Base-by-base conservation (phyloP, 2,888 invertebrate genomes). In the Teleogryllus oceanicus region DNA sequence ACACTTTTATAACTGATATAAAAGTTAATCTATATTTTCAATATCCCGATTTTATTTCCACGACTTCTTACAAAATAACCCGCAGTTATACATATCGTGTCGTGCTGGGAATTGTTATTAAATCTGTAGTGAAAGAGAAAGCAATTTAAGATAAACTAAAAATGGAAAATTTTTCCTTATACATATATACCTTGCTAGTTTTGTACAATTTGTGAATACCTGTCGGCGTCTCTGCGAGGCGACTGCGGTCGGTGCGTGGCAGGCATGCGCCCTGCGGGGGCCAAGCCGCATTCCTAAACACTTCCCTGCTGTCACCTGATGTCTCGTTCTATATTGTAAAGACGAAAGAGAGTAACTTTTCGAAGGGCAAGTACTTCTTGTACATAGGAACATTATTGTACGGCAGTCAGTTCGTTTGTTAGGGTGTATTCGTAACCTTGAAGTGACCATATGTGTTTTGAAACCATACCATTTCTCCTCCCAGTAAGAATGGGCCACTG, bases 41-140 rank as follows among this genome's bases (percentile, higher is more conserved):
- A 77, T 77, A 77, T 77, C 49, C 49, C 49, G 37, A 77, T 11
- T 77, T 37, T 49, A 18, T 49, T 77, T 77, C 78, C 78, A 78
- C 76, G 49, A n/a, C 49, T n/a, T 18, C n/a, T 37, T 77, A 77
- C 49, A 49, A n/a, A 77, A 18, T 77, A 77, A 49, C 37, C 49
- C 49, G n/a, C 21, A 24, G 49, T 75, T 80, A 74, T 83, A 83
- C 83, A 83, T 83, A 83, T 83, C 83, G 82, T 81, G 80, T 81
- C 81, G 81, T 81, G 78, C 80, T 80, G 79, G 81, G 80, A 81
- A 80, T 75, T 81, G 78, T 82, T 82, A 79, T 80, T 80, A 78
- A 75, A 51, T 77, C 76, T 78, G 76, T 78, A 51, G 75, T 62
- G 21, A 62, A 50, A 20, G 76, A 18, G 49, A 79, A 49, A 77